Evolutionary conservation across 2,113 vertebrate genomes (phyloP).

Genomic region (Gallinago media): DNA sequence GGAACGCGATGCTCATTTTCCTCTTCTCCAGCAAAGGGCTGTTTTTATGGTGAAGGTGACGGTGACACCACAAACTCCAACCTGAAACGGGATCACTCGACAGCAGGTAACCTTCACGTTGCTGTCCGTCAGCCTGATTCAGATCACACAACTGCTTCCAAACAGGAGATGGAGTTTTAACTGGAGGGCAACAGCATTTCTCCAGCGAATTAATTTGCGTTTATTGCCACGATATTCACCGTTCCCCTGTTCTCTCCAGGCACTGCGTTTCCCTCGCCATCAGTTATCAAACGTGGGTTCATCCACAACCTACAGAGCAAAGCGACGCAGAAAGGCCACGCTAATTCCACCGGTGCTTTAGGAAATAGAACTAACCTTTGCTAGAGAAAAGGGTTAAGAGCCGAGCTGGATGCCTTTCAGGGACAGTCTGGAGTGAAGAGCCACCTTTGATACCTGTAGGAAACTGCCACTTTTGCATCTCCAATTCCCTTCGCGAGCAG

Average conservation of each 20-base stretch:
- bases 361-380: not conserved
- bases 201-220: not conserved
- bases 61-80: not conserved
- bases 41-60: not conserved
- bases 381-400: not conserved
- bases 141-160: not conserved
- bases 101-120: not conserved
- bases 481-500: constrained; percentile 36
- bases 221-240: not conserved
- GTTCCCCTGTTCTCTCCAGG: not conserved
- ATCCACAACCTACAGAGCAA: not conserved
- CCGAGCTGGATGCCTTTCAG: not conserved
- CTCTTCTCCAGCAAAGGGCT: not conserved
- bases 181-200: not conserved
- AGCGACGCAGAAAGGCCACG: not conserved
- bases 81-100: fast-evolving
- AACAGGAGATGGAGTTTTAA: not conserved
- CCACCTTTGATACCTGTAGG: constrained; percentile 16
- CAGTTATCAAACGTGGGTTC: not conserved
- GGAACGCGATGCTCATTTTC: fast-evolving
- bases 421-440: not conserved
- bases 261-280: not conserved
- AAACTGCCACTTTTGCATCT: constrained; percentile 40
- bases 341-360: not conserved
- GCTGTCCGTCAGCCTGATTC: not conserved